Conservation (phyloP, 2,888 invertebrate species). For the Ypsolopha scabrella region DNA sequence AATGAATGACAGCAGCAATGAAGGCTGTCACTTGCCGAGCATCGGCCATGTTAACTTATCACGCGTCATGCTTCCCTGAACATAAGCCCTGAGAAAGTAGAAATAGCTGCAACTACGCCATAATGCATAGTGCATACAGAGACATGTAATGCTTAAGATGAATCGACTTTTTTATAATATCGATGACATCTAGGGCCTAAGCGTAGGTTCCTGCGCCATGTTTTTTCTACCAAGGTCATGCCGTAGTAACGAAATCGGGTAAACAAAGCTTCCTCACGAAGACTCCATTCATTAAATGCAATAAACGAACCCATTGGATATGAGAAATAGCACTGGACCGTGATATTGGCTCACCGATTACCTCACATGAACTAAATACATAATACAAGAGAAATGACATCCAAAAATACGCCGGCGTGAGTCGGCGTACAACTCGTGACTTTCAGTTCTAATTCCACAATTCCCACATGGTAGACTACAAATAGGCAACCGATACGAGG, state of each 20-base stretch:
- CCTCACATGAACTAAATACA: slow-evolving; percentile 35
- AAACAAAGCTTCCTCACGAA: slow-evolving; percentile 47
- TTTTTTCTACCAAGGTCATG: slow-evolving; percentile 66
- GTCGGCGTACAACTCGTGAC: slow-evolving; percentile 12
- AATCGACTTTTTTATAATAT: slow-evolving; percentile 22
- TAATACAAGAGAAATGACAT: slow-evolving; percentile 37
- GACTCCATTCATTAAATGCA: slow-evolving; percentile 12
- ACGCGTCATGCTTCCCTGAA: slow-evolving; percentile 61
- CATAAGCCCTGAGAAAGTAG: slow-evolving; percentile 46
- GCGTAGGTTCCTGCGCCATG: slow-evolving; percentile 64
- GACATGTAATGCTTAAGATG: not conserved
- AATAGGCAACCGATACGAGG: slow-evolving; percentile 14
- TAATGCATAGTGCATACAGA: not conserved
- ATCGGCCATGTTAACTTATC: slow-evolving; percentile 49
- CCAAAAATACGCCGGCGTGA: slow-evolving; percentile 60
- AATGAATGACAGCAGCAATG: slow-evolving; percentile 37
- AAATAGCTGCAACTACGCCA: slow-evolving; percentile 26
- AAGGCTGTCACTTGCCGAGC: slow-evolving; percentile 46
- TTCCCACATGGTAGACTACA: slow-evolving; percentile 33
- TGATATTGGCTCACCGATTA: slow-evolving; percentile 52
- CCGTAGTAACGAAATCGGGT: slow-evolving; percentile 57
- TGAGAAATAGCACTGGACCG: slow-evolving; percentile 18
- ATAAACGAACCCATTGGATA: slow-evolving; percentile 13
- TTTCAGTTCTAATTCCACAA: slow-evolving; percentile 9
- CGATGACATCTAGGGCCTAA: slow-evolving; percentile 29